Base-by-base conservation (phyloP, 2,113 vertebrate species). In the Callithrix jacchus region DNA sequence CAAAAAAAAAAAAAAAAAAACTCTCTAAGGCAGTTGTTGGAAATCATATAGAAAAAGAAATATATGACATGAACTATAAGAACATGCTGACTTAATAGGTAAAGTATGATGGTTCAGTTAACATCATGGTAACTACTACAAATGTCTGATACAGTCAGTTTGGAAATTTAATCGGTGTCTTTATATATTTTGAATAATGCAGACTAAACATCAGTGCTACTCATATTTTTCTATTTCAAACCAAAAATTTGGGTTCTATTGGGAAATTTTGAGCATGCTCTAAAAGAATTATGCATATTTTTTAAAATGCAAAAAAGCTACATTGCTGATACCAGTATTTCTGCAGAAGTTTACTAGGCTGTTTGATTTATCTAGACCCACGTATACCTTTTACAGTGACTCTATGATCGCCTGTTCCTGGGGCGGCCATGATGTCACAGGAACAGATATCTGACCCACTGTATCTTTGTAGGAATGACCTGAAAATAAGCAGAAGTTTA, bases 401-500 rank as follows among this genome's bases (percentile, higher is more conserved):
- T 99, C 99, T 99, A 97, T 99, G 99, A 93, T 99, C 99, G 61
- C 99, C 99, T 2, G 99, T 99, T 96, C 99, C 99, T 82, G 99
- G 99, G 95, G 99, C 99, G 92, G 99, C 98, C 79, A 99, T 98
- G 94, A 99, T 92, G 96, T 99, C 98, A 99, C 99, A 64, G 99
- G 99, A 87, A 99, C 98, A 47, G 99, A 99, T 97, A 99, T 99
- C 97, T 99, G 99, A 81, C 99, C 99, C 96, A 99, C 99, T 4
- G 99, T 98, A 88, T 99, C 99, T 92, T 98, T 99, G 95, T 99
- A 98, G 96, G 98, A 98, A 83, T 98, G 97, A 97, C 98, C 99
- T 99, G 98, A 20, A 92, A 96, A 87, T 30, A 77, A 95, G n/a
- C 54, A 82, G 32, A 97, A 17, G n/a, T 56, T 91, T 81, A 95